A percentile compares a stretch with the other conserved stretches of the same genome.
Evolutionary conservation across 1,140 invertebrate genomes (phyloP).

Genomic region (Campodea augens): DNA sequence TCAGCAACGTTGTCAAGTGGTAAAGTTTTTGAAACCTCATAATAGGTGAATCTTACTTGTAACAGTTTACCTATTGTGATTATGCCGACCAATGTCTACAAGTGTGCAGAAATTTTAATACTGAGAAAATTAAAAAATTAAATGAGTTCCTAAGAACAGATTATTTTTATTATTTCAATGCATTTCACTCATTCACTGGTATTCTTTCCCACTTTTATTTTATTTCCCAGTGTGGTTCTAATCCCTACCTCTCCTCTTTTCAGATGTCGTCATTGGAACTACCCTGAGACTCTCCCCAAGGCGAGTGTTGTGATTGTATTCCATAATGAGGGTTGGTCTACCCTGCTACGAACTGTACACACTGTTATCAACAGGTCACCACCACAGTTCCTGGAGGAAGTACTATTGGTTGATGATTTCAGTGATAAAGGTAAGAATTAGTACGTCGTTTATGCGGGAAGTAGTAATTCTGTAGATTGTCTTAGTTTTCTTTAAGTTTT

Average conservation of each 20-base stretch:
- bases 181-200: too few relatives aligned
- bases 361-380: conserved; percentile 86
- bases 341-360: conserved; percentile 88
- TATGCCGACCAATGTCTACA: too few relatives aligned
- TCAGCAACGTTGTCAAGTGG: too few relatives aligned
- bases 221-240: background rate
- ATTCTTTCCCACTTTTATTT: background rate
- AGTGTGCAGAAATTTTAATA: too few relatives aligned
- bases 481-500: background rate
- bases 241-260: conserved; percentile 13
- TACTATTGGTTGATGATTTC: conserved; percentile 94
- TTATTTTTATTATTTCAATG: too few relatives aligned
- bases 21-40: too few relatives aligned
- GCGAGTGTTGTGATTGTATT: conserved; percentile 96
- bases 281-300: conserved; percentile 66
- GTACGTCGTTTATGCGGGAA: conserved; percentile 4
- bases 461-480: conserved; percentile 2
- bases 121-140: too few relatives aligned
- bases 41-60: too few relatives aligned
- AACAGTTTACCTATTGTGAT: too few relatives aligned
- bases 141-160: too few relatives aligned
- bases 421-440: conserved; percentile 63
- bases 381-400: conserved; percentile 73
- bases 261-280: conserved; percentile 91
- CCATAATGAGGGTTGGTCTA: conserved; percentile 95